These are phyloP conservation scores for Heterocephalus glaber DNA, from an alignment of 2,113 vertebrate genomes.

Conservation along the genomic window DNA sequence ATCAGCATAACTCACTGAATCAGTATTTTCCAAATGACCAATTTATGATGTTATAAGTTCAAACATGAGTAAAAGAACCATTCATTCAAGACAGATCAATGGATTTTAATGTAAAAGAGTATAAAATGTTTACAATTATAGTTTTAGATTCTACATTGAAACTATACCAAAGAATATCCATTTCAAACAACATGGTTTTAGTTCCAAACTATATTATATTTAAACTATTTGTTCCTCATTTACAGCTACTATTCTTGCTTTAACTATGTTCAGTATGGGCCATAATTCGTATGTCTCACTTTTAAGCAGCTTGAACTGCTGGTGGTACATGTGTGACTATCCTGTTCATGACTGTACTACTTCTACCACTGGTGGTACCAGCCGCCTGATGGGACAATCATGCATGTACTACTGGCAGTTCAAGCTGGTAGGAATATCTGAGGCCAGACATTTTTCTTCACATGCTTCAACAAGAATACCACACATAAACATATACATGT, in stretches of 20 bases:
- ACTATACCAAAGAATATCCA: slow-evolving; percentile 14
- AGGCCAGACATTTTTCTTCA: neutral
- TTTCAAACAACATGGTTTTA: neutral
- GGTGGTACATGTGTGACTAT: no score
- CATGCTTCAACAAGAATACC: neutral
- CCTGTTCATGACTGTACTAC: no score
- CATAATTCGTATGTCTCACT: no score
- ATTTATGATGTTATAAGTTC: neutral
- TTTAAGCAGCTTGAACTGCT: no score
- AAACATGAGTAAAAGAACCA: neutral
- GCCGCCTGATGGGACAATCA: neutral
- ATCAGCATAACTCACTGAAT: neutral
- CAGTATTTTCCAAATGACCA: slow-evolving; percentile 20
- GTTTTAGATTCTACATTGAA: neutral
- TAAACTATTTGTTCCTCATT: neutral
- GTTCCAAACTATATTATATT: neutral
- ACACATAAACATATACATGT: neutral
- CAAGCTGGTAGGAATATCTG: neutral
- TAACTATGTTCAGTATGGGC: no score
- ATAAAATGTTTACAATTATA: neutral
- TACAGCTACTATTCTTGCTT: neutral
- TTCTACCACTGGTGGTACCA: no score
- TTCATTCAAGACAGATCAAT: neutral
- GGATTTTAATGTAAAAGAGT: no score
- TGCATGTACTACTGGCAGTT: neutral